These are phyloP conservation scores for Lacanobia wlatinum DNA, from an alignment of 2,888 invertebrate species.

Conservation along the genomic window DNA sequence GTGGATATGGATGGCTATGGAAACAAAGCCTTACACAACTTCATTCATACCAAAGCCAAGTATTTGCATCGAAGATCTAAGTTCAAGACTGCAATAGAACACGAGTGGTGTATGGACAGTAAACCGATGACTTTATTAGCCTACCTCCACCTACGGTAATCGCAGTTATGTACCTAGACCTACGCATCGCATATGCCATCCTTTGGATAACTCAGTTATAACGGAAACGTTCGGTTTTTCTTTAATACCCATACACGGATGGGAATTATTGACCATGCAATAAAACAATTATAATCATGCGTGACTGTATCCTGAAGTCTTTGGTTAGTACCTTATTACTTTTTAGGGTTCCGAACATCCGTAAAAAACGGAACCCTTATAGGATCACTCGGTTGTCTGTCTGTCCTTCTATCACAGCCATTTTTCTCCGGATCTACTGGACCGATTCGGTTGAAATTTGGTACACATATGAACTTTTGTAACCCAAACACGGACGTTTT, in stretches of 20 bases:
- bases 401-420: too few species aligned
- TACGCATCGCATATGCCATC: not conserved
- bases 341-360: too few species aligned
- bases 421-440: too few species aligned
- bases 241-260: constrained; percentile 11
- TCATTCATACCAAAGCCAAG: not conserved
- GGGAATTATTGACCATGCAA: not conserved
- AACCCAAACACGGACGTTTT: too few species aligned
- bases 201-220: not conserved
- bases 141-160: not conserved
- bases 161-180: too few species aligned
- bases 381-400: too few species aligned
- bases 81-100: not conserved
- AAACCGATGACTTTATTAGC: not conserved
- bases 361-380: too few species aligned
- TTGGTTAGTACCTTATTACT: too few species aligned
- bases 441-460: too few species aligned
- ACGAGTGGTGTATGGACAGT: not conserved
- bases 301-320: too few species aligned
- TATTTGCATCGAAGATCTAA: not conserved
- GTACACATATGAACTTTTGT: too few species aligned
- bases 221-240: constrained; percentile 22
- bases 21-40: not conserved
- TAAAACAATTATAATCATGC: not conserved
- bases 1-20: too few species aligned